phyloP scores from a whole-genome alignment of 2,113 vertebrate genomes.

The Pelmatolapia mariae region DNA sequence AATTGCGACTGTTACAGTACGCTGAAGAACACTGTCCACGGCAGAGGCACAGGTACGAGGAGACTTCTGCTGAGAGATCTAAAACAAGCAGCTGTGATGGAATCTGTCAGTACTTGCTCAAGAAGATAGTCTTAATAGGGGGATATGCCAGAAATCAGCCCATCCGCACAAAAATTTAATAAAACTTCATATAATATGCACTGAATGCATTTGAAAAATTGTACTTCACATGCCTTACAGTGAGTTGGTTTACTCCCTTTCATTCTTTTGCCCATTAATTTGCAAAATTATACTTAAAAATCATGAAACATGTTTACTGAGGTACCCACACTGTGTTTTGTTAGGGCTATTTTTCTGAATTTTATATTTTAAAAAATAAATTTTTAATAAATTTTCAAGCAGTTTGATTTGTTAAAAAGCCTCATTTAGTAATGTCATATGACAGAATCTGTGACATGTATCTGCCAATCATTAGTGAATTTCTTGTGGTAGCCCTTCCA shows the following conservation, averaged over 20 bases:
- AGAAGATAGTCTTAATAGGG: neutral
- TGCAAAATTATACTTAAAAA: neutral
- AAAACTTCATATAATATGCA: neutral
- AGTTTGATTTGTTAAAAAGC: neutral
- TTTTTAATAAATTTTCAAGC: neutral
- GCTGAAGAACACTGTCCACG: neutral
- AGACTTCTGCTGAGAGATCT: neutral
- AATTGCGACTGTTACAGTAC: neutral
- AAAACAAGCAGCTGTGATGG: neutral
- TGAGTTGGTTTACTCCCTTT: neutral
- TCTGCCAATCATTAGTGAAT: neutral
- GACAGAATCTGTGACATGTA: neutral
- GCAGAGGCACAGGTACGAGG: neutral
- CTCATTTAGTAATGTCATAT: neutral
- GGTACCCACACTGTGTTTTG: neutral
- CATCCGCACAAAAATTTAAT: rapidly evolving
- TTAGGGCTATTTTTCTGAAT: neutral
- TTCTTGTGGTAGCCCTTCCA: neutral
- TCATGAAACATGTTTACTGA: neutral
- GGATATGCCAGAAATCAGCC: neutral
- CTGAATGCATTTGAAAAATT: neutral
- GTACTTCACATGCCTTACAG: neutral
- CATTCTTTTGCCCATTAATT: neutral
- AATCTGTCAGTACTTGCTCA: neutral
- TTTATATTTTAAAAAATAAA: neutral